These are phyloP conservation scores for Pterobdella sp. DNA, from an alignment of 2,888 invertebrate genomes.

Conservation along the genomic window DNA sequence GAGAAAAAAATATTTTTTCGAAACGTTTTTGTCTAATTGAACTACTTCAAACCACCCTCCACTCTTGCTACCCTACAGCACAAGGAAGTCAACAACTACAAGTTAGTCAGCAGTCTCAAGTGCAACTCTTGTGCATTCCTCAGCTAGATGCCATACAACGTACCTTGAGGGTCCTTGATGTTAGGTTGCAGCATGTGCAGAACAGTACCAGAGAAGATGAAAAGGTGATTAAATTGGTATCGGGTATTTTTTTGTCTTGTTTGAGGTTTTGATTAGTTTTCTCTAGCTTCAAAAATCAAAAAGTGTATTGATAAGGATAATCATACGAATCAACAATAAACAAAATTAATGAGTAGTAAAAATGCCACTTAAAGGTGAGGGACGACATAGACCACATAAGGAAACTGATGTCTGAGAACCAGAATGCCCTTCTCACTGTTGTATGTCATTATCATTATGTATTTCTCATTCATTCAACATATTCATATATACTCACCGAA, in stretches of 20 bases:
- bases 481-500: no score
- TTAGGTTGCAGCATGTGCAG: conserved; percentile 50
- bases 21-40: background rate
- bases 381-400: conserved; percentile 50
- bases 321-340: no score
- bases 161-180: conserved; percentile 49
- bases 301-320: no score
- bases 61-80: conserved; percentile 4
- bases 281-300: no score
- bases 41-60: background rate
- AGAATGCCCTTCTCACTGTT: conserved; percentile 49
- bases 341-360: no score
- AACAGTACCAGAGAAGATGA: conserved; percentile 48
- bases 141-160: conserved; percentile 50
- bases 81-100: conserved; percentile 12
- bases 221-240: conserved; percentile 42
- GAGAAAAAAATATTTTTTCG: background rate
- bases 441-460: no score
- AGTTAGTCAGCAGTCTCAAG: conserved; percentile 34
- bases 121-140: conserved; percentile 49
- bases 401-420: conserved; percentile 49
- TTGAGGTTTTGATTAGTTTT: no score
- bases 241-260: no score
- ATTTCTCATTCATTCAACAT: no score
- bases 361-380: no score